Evolutionary conservation across 1,140 invertebrate genomes (phyloP), one percentile per base, ranked within the genome.

Genomic region (Platorchestia sp.): DNA sequence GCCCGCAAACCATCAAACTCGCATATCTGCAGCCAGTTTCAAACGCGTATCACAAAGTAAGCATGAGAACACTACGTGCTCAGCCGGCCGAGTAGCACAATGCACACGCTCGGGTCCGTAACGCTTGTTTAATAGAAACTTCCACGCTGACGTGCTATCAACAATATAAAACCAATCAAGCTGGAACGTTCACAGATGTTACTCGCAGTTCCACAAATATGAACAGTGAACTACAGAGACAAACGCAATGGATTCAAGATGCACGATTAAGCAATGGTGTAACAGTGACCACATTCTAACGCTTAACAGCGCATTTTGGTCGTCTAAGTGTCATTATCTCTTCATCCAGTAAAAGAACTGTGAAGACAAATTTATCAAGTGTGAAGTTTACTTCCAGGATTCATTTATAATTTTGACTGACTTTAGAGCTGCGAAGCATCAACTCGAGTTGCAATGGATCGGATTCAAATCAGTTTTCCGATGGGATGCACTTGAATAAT

Each of bases 51-150:
- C 59, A 75, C 59, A 10, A 36, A 10, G 14, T 75, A 14, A 75
- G 59, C 7, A 27, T 19, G 27, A 75, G 1, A 75, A 1, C 27
- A 75, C 27, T 36, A 75, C 59, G 59, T 36, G 59, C 10, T 75
- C 27, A 22, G 59, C 27, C 27, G 14, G 1, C 36, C 59, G 27
- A 75, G 27, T 36, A 75, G 36, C 27, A 75, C 59, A 75, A 75
- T 14, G 59, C 10, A 19, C 27, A 22, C 59, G 27, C 59, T 75
- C 59, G 59, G 1, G 59, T 75, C 59, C 59, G 59, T 75, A 75
- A 75, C 59, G 59, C 59, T 75, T 75, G 59, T 75, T 75, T 75
- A 75, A 75, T 75, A 75, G 59, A 75, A 75, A 75, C 59, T 75
- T 75, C 10, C 59, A 3, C 10, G 14, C 27, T 75, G 36, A 75